A percentile compares a stretch with the other conserved stretches of the same genome.
phyloP scores from a whole-genome alignment of 1,140 invertebrate genomes.

The Trachelipus rathkii region DNA sequence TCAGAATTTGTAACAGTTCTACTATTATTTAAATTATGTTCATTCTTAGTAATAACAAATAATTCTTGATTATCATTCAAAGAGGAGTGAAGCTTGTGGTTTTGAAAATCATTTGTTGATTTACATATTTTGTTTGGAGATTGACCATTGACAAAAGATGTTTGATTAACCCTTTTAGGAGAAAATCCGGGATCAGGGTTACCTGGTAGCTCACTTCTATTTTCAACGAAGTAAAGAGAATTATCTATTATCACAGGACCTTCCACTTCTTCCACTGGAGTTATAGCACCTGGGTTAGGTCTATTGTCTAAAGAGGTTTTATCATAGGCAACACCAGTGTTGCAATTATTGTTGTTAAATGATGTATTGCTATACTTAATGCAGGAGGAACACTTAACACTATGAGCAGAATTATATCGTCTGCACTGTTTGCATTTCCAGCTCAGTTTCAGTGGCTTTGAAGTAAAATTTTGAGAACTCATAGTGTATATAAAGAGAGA shows the following conservation, averaged over 20 bases:
- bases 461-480: not conserved
- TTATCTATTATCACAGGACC: constrained; percentile 29
- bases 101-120: not conserved
- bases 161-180: not conserved
- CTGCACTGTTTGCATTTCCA: constrained; percentile 32
- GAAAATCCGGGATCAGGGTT: not conserved
- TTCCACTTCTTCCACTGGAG: constrained; percentile 31
- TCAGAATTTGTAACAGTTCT: not conserved
- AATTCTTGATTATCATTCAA: not conserved
- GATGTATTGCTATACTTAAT: constrained; percentile 25
- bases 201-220: not conserved
- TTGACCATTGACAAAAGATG: not conserved
- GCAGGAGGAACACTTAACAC: constrained; percentile 26
- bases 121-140: not conserved
- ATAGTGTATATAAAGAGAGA: not conserved
- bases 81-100: not conserved
- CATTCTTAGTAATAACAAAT: not conserved
- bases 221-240: constrained; percentile 25
- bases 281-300: constrained; percentile 7
- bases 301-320: not conserved
- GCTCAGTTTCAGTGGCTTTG: constrained; percentile 16
- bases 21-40: constrained; percentile 2
- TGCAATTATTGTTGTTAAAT: constrained; percentile 6
- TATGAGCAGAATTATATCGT: constrained; percentile 28
- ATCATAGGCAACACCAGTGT: not conserved